A percentile compares a stretch with the other conserved stretches of the same genome.
Conservation (phyloP, 2,888 invertebrate species). For the Chrysotoxum bicinctum region DNA sequence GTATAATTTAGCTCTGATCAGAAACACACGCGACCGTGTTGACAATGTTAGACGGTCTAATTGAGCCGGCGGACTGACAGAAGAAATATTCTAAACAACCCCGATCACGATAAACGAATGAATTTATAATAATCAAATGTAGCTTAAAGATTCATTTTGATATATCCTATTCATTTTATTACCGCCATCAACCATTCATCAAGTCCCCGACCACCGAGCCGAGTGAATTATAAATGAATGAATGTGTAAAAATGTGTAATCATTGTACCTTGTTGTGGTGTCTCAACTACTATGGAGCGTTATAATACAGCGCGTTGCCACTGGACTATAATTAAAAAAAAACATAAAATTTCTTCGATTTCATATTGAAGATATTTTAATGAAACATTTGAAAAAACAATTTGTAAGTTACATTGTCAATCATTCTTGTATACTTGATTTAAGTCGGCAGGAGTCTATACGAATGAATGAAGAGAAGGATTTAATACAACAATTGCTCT, state of each 20-base stretch:
- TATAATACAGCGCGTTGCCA: neutral
- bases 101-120: slow-evolving; percentile 65
- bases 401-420: no score
- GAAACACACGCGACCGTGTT: slow-evolving; percentile 48
- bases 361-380: no score
- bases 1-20: slow-evolving; percentile 1
- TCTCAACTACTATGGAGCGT: neutral
- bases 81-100: slow-evolving; percentile 68
- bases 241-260: slow-evolving; percentile 4
- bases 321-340: neutral
- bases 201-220: neutral
- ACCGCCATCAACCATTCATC: neutral
- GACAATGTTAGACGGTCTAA: slow-evolving; percentile 57
- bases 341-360: no score
- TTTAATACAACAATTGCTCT: no score
- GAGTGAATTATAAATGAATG: slow-evolving; percentile 11
- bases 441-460: no score
- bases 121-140: slow-evolving; percentile 31
- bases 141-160: slow-evolving; percentile 53
- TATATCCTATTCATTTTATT: slow-evolving; percentile 1
- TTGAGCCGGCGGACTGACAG: slow-evolving; percentile 56
- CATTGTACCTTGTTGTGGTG: neutral
- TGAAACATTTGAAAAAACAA: no score
- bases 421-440: no score
- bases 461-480: no score